These are phyloP conservation scores for Ictidomys tridecemlineatus DNA, from an alignment of 2,113 vertebrate species.

Conservation along the genomic window DNA sequence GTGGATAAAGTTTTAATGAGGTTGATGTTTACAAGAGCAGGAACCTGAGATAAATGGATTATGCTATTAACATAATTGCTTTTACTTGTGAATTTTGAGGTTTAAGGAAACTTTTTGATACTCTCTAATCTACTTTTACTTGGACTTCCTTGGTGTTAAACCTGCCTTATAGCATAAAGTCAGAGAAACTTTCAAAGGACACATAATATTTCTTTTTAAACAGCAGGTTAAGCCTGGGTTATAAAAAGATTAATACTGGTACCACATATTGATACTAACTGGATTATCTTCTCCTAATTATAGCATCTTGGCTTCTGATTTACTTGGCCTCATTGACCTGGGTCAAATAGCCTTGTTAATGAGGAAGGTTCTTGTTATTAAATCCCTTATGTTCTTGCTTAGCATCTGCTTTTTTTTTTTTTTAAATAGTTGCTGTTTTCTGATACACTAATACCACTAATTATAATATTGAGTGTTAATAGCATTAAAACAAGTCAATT, in stretches of 20 bases:
- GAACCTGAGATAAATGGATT: not conserved
- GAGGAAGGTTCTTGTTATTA: not conserved
- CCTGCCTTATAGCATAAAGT: not conserved
- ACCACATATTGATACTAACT: not conserved
- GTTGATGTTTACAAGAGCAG: not conserved
- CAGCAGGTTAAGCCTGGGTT: conserved; percentile 18
- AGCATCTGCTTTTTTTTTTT: not conserved
- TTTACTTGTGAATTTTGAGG: not conserved
- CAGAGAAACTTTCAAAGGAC: not conserved
- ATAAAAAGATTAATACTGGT: conserved; percentile 8
- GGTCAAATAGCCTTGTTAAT: not conserved
- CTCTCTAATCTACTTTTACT: not conserved
- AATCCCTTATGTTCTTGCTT: not conserved
- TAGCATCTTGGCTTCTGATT: not conserved
- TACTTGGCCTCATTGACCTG: not conserved
- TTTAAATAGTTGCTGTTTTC: not conserved
- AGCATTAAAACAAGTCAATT: not conserved
- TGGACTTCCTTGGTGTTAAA: not conserved
- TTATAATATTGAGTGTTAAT: conserved; percentile 42
- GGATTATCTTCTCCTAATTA: conserved; percentile 10
- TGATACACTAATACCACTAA: not conserved
- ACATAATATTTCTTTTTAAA: not conserved
- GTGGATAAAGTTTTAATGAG: not conserved
- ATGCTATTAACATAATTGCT: not conserved
- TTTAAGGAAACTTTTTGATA: not conserved